Evolutionary conservation across 2,797 vertebrate species (phyloP).

Genomic region (Alectoris magna): DNA sequence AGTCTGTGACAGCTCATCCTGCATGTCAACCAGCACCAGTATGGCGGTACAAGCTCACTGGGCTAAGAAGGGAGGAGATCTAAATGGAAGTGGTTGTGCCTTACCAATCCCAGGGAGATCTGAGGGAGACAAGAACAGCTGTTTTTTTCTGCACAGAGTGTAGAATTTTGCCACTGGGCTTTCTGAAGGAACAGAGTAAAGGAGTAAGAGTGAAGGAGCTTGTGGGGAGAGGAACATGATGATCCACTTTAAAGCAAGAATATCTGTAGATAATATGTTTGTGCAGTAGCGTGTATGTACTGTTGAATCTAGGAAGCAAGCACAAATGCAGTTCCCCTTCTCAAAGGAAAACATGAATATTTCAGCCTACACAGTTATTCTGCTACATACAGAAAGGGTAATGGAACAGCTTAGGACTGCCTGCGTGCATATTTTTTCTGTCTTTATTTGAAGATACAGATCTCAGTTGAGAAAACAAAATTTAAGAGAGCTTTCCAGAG

Average conservation of each 20-base stretch:
- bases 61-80: background rate
- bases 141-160: background rate
- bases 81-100: background rate
- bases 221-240: rapidly evolving
- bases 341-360: background rate
- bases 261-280: background rate
- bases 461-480: background rate
- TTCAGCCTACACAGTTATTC: background rate
- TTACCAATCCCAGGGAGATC: background rate
- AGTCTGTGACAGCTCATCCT: background rate
- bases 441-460: background rate
- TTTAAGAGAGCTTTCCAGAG: background rate
- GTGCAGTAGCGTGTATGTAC: background rate
- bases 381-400: background rate
- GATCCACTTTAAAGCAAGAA: background rate
- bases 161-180: background rate
- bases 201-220: background rate
- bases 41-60: background rate
- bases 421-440: background rate
- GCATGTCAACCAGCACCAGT: background rate
- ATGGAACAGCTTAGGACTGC: background rate
- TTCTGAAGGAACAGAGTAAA: background rate
- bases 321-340: background rate
- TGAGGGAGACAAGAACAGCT: rapidly evolving
- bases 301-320: rapidly evolving